Percentiles rank a stretch among this genome's conserved stretches.
Evolutionary conservation across 2,888 invertebrate species (phyloP).

Genomic region (Augiades crinisus): DNA sequence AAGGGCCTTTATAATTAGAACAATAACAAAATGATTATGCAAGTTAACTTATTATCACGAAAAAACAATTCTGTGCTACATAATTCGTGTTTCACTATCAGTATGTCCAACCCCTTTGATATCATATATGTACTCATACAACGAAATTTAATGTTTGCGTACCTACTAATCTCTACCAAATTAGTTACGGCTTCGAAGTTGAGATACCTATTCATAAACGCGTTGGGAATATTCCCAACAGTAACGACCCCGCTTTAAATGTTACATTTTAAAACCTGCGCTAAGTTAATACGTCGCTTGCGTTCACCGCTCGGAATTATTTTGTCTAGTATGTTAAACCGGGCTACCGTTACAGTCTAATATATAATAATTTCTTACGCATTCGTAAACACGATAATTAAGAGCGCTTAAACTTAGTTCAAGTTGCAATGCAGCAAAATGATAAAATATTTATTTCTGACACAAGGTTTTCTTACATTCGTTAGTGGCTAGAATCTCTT

Average conservation of each 20-base stretch:
- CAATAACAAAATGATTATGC: too few species aligned
- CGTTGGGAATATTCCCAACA: slow-evolving; percentile 13
- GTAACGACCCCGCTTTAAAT: slow-evolving; percentile 13
- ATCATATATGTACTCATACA: too few species aligned
- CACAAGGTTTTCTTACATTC: too few species aligned
- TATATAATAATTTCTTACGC: background rate
- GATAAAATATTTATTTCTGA: too few species aligned
- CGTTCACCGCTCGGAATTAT: slow-evolving; percentile 17
- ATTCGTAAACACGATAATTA: background rate
- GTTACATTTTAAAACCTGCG: slow-evolving; percentile 19
- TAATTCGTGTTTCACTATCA: too few species aligned
- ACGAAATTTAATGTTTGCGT: background rate
- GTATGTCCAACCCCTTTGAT: too few species aligned
- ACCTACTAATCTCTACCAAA: background rate
- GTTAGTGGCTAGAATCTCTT: too few species aligned
- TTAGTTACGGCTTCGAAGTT: slow-evolving; percentile 12
- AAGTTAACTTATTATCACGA: too few species aligned
- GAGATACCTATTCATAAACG: slow-evolving; percentile 20
- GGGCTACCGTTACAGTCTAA: slow-evolving; percentile 12
- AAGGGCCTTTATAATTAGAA: too few species aligned
- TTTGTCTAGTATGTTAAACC: slow-evolving; percentile 11
- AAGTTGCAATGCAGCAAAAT: too few species aligned
- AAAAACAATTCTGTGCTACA: too few species aligned
- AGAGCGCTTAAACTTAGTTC: background rate
- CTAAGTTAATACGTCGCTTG: slow-evolving; percentile 23